Evolutionary conservation across 2,113 vertebrate genomes (phyloP), one percentile per base, ranked within the genome.

Genomic region (Datnioides undecimradiatus): DNA sequence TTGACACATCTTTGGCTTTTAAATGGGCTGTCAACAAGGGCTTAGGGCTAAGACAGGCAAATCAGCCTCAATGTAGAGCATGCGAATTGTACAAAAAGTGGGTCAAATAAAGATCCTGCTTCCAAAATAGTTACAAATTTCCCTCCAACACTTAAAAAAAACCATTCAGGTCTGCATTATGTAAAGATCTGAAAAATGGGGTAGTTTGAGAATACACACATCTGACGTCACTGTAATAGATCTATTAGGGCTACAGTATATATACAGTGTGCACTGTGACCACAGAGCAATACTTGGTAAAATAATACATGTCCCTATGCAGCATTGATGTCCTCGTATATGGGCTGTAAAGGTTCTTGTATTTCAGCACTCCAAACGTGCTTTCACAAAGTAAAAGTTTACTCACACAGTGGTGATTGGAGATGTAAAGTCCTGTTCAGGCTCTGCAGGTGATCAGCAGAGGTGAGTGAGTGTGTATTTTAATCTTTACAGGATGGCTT

Each of bases 51-150:
- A 73, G 19, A 54, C 77, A 75, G n/a, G 43, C 36, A 70, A 67
- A 81, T 36, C 40, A 41, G 58, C 45, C 55, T 80, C 33, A 29
- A 8, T 23, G n/a, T 33, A 43, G 34, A 59, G 17, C 16, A 46
- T 27, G 45, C 2, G 0, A 36, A 27, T 41, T 69, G n/a, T 27
- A 27, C 27, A 83, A 49, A 79, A 82, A 58, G 31, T 66, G 52
- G 71, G 58, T 75, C 70, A 81, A 58, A 73, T 52, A 54, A 80
- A 73, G 33, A 58, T 48, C 43, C 36, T 3, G 12, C 5, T 31
- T 67, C n/a, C n/a, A 67, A 51, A 65, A 73, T 31, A 76, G 66
- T 73, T 43, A 33, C 43, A 76, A 10, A 62, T 60, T 25, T 68
- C 23, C 23, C 34, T 71, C 40, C 6, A 13, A 75, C 49, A 36